Evolutionary conservation across 2,113 vertebrate genomes (phyloP).

Genomic region (Falcunculus frontatus): DNA sequence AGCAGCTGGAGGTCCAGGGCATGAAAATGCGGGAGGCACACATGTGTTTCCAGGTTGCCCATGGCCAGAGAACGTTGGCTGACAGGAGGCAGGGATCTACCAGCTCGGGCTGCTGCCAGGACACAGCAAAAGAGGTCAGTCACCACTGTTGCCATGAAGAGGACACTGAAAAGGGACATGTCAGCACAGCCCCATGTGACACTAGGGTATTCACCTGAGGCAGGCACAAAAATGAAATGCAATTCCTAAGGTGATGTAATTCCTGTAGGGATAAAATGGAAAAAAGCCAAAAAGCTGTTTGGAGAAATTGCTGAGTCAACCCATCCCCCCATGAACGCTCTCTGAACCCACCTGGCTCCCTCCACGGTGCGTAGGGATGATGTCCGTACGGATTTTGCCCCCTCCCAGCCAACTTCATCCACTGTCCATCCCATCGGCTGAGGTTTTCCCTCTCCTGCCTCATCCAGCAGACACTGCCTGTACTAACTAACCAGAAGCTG

Average conservation of each 20-base stretch:
- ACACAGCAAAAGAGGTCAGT: background rate
- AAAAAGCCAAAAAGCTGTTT: background rate
- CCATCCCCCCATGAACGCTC: accelerated
- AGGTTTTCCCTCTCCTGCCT: background rate
- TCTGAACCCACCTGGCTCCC: background rate
- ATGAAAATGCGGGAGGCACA: background rate
- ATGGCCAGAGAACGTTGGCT: background rate
- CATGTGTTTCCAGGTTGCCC: background rate
- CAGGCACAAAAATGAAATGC: background rate
- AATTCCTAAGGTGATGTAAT: accelerated
- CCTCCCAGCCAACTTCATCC: background rate
- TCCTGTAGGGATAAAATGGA: background rate
- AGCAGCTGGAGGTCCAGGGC: background rate
- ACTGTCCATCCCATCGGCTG: accelerated
- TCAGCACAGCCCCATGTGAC: accelerated
- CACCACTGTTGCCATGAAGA: background rate
- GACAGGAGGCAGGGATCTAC: background rate
- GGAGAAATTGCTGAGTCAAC: background rate
- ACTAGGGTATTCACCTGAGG: accelerated
- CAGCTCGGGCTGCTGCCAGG: background rate
- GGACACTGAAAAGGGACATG: background rate
- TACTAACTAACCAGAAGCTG: background rate
- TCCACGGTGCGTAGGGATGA: accelerated
- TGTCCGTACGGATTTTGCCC: accelerated
- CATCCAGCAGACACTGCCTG: background rate